phyloP scores from a whole-genome alignment of 2,113 vertebrate genomes.

The Onychorhynchus coronatus region DNA sequence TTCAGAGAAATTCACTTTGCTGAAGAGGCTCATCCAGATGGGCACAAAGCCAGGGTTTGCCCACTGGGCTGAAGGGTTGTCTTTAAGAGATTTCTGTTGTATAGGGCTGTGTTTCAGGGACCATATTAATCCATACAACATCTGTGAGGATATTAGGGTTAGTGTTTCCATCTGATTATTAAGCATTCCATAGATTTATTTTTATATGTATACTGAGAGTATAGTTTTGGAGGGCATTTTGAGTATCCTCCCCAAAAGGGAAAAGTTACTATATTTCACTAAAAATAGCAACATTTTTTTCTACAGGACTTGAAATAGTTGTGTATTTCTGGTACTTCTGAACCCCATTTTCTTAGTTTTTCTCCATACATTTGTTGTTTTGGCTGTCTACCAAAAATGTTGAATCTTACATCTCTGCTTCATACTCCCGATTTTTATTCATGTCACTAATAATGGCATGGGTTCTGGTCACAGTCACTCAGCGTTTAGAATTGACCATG shows the following conservation, averaged over 20 bases:
- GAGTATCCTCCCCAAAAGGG: rapidly evolving
- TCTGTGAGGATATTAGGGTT: background rate
- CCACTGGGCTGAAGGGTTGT: background rate
- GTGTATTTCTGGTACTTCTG: background rate
- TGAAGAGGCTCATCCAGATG: background rate
- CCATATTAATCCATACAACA: background rate
- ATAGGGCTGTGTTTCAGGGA: background rate
- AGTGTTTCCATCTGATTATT: background rate
- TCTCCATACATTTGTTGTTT: background rate
- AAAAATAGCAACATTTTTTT: background rate
- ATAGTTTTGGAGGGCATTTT: background rate
- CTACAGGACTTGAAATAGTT: background rate
- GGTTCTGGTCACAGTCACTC: background rate
- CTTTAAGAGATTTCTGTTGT: background rate
- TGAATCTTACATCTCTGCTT: background rate
- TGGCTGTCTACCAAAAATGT: background rate
- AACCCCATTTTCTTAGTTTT: background rate
- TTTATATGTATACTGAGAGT: background rate
- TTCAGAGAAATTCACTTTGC: background rate
- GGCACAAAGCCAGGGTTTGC: background rate
- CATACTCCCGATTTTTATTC: background rate
- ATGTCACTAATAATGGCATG: background rate
- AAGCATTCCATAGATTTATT: background rate
- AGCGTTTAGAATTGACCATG: background rate
- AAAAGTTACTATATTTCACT: background rate